Evolutionary conservation across 2,113 vertebrate species (phyloP), one percentile per base, ranked within the genome.

Genomic region (Daphoenositta chrysoptera): DNA sequence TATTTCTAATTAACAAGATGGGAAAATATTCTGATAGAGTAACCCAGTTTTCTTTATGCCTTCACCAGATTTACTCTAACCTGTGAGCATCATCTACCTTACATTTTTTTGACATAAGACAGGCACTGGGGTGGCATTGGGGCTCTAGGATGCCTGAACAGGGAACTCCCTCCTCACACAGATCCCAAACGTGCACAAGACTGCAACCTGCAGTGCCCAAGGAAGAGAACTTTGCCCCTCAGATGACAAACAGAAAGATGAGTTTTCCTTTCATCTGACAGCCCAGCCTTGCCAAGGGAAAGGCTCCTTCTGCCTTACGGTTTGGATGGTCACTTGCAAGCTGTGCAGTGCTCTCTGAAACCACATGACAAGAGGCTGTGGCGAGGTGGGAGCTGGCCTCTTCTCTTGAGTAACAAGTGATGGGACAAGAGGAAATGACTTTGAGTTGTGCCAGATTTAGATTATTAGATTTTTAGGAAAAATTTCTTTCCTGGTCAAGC

Each of bases 141-240:
- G 6, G 4, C 15, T 53, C 37, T 18, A n/a, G 37, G 20, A 13
- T 20, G n/a, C 4, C 45, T 61, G 10, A 10, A 45, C 0, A 0
- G 22, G 56, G 24, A 5, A 13, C 19, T 66, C 22, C 30, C 82
- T 70, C 61, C 26, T 40, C 51, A 40, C 2, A 4, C 37, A 51
- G 21, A 56, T 4, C 27, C 24, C 54, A 77, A 73, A 37, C 2
- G 8, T 0, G 1, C 20, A 26, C 4, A 51, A 15, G 40, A 45
- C 15, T 51, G 63, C 30, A 76, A 40, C 10, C 7, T 11, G 23
- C 16, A 24, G 14, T 15, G 31, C 13, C 44, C 54, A 18, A 31
- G 42, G 24, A 83, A 81, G 45, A 33, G 4, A 22, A 2, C 5
- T 64, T 72, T 81, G 18, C 22, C 26, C 26, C 21, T 50, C 5